A percentile compares a stretch with the other conserved stretches of the same genome.
Evolutionary conservation across 64 coral and sea anemone genomes (phyloP).

Genomic region (Actinia equina): DNA sequence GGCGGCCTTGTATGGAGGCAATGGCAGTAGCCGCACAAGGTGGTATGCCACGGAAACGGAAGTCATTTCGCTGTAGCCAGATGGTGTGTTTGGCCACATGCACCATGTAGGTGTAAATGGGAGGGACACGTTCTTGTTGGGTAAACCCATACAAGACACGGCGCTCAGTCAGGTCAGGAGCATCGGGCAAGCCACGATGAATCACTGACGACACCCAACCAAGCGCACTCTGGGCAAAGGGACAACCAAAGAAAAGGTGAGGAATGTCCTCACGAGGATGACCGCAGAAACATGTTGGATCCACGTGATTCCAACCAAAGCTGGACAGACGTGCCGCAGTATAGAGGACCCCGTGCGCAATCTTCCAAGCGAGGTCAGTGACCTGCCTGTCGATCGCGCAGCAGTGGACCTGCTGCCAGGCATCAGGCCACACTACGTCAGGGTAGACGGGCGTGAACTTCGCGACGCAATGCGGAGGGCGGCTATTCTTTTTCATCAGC

Average conservation of each 20-base stretch:
- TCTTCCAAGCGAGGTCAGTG: no score
- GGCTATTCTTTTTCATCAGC: no score
- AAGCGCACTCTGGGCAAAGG: not conserved
- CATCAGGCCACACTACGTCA: no score
- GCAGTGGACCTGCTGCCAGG: no score
- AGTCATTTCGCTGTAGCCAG: not conserved
- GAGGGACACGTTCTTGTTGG: not conserved
- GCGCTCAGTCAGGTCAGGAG: no score
- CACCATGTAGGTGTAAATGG: not conserved
- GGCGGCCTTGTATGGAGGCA: no score
- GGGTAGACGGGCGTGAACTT: not conserved
- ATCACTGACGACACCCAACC: not conserved
- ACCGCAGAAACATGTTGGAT: no score
- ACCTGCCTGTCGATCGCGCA: not conserved
- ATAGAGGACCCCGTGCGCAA: no score
- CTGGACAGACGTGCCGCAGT: no score
- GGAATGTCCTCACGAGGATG: no score
- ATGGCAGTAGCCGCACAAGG: not conserved
- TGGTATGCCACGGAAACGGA: not conserved
- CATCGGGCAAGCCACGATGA: not conserved
- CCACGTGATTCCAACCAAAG: no score
- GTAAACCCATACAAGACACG: not conserved
- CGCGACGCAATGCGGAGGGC: no score
- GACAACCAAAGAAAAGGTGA: slow-evolving; percentile 9
- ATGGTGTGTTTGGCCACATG: slow-evolving; percentile 12